Percentiles rank a stretch among this genome's conserved stretches.
These are phyloP conservation scores for Heteromurus nitidus DNA, from an alignment of 2,888 invertebrate genomes.

Conservation along the genomic window DNA sequence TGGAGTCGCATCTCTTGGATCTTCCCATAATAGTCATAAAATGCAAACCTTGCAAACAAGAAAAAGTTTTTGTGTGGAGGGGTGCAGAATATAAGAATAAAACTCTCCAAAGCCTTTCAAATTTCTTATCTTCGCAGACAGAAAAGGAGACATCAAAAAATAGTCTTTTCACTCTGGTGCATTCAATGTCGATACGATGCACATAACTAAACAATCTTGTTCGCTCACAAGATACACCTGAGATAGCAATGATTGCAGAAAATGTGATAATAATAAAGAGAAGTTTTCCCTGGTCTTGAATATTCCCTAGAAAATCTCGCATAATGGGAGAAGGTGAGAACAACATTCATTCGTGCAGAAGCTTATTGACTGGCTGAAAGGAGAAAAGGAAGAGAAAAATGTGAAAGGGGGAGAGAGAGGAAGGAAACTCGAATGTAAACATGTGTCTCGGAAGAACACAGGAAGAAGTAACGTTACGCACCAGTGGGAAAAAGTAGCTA, in stretches of 20 bases:
- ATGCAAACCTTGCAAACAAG: too few relatives aligned
- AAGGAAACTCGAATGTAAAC: conserved; percentile 42
- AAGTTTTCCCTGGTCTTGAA: neutral
- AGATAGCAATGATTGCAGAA: conserved; percentile 25
- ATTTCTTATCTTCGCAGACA: too few relatives aligned
- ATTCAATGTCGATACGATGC: too few relatives aligned
- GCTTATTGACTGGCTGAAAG: neutral
- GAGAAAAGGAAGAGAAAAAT: conserved; percentile 11
- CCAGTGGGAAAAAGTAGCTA: conserved; percentile 13
- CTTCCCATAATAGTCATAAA: too few relatives aligned
- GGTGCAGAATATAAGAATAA: too few relatives aligned
- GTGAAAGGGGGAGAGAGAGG: conserved; percentile 9
- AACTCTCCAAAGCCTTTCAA: too few relatives aligned
- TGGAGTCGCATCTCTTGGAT: too few relatives aligned
- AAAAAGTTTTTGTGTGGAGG: too few relatives aligned
- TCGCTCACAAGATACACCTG: neutral
- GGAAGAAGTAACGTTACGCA: conserved; percentile 40
- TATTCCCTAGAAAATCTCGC: neutral
- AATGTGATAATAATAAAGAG: conserved; percentile 2
- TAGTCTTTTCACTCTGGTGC: too few relatives aligned
- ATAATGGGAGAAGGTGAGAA: conserved; percentile 21
- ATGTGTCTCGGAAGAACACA: conserved; percentile 24
- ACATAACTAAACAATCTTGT: too few relatives aligned
- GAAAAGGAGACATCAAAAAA: too few relatives aligned
- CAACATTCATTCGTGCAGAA: neutral